Evolutionary conservation across 2,888 invertebrate species (phyloP).

Genomic region (Mythimna vitellina): DNA sequence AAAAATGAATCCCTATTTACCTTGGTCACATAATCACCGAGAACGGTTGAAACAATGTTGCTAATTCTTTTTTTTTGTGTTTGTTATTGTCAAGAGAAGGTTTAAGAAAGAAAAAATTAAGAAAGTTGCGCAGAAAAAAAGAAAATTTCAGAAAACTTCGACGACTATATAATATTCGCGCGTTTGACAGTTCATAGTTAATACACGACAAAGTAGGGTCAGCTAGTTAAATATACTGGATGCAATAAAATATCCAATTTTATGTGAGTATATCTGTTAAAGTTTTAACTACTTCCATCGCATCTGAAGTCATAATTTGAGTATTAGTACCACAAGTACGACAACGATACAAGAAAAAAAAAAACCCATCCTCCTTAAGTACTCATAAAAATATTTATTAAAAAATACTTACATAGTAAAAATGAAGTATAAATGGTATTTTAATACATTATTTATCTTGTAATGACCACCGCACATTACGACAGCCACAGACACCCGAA

Average conservation of each 20-base stretch:
- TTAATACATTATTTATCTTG: slow-evolving; percentile 56
- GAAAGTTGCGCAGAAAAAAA: too few species aligned
- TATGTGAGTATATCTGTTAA: background rate
- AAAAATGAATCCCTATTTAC: too few species aligned
- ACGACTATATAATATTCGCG: too few species aligned
- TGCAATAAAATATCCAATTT: background rate
- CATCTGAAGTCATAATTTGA: background rate
- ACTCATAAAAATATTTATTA: slow-evolving; percentile 52
- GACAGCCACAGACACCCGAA: slow-evolving; percentile 33
- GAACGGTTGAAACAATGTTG: too few species aligned
- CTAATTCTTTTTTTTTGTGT: too few species aligned
- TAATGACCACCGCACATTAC: slow-evolving; percentile 42
- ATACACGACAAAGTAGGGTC: too few species aligned
- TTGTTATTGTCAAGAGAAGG: too few species aligned
- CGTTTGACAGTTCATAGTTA: too few species aligned
- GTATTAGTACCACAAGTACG: slow-evolving; percentile 20
- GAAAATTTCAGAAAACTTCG: too few species aligned
- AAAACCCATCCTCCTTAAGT: slow-evolving; percentile 22
- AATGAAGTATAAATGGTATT: slow-evolving; percentile 55
- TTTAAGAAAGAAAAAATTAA: too few species aligned
- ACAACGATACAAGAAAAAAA: slow-evolving; percentile 16
- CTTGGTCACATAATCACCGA: too few species aligned
- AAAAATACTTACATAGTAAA: slow-evolving; percentile 51
- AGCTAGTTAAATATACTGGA: background rate
- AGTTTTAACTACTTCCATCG: slow-evolving; percentile 2